Evolutionary conservation across 2,113 vertebrate species (phyloP).

Genomic region (Pachyramphus minor): DNA sequence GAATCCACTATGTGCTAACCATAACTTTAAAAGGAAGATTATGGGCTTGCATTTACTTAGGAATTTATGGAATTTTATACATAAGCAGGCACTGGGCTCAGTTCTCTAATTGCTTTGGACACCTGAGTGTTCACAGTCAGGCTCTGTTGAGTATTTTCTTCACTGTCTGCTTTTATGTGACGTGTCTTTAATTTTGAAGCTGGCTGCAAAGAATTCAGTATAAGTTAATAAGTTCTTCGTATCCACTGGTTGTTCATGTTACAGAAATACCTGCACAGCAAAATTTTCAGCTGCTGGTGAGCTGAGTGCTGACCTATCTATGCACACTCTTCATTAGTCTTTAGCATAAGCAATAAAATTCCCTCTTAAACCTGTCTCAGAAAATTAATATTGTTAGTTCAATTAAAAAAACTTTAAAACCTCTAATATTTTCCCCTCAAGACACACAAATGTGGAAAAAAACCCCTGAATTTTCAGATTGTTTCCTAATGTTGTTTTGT

Average conservation of each 20-base stretch:
- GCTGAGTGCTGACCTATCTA: not conserved
- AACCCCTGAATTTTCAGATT: not conserved
- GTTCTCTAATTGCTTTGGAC: not conserved
- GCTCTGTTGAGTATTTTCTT: not conserved
- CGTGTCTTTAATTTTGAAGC: not conserved
- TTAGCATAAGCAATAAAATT: constrained; percentile 47
- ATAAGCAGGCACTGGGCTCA: not conserved
- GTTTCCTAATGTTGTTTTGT: no score
- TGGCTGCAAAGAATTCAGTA: not conserved
- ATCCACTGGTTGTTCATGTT: not conserved
- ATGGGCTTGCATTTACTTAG: not conserved
- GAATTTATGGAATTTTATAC: not conserved
- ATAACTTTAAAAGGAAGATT: not conserved
- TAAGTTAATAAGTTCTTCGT: not conserved
- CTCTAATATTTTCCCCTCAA: not conserved
- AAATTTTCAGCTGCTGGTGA: not conserved
- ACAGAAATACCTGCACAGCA: not conserved
- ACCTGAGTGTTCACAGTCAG: not conserved
- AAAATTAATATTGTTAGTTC: not conserved
- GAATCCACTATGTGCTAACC: not conserved
- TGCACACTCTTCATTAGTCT: not conserved
- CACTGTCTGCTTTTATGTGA: not conserved
- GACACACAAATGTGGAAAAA: not conserved
- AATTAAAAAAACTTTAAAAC: not conserved
- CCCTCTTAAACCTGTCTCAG: not conserved